Conservation (phyloP, 2,888 invertebrate species). For the Drosophila fungiperda region DNA sequence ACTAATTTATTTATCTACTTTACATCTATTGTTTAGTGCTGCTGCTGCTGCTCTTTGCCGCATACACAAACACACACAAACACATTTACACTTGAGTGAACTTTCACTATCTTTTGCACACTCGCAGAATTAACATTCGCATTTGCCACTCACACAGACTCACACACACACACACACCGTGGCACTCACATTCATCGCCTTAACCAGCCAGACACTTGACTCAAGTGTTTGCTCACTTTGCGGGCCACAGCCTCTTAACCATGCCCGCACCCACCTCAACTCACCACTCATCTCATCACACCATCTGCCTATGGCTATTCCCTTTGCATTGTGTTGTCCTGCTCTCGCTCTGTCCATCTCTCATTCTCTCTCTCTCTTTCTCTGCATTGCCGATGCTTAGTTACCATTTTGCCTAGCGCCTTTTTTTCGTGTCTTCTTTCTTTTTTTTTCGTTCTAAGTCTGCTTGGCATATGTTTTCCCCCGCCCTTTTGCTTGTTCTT, state of each 20-base stretch:
- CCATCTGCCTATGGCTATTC: conserved; percentile 13
- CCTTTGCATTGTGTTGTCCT: conserved; percentile 4
- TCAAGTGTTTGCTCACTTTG: conserved; percentile 80
- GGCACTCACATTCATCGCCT: conserved; percentile 49
- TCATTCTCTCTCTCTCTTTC: neutral
- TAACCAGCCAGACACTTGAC: conserved; percentile 75
- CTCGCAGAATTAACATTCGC: conserved; percentile 33
- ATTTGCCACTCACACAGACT: conserved; percentile 36
- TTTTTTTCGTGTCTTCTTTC: conserved; percentile 19
- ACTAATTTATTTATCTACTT: conserved; percentile 43
- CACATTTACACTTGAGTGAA: conserved; percentile 55
- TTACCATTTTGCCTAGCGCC: conserved; percentile 53
- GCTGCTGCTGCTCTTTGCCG: conserved; percentile 6
- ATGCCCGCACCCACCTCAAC: conserved; percentile 1
- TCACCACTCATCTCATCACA: conserved; percentile 15
- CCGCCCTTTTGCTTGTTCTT: conserved; percentile 45
- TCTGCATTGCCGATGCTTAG: conserved; percentile 47
- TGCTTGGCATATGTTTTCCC: conserved; percentile 68
- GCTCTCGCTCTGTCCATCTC: neutral
- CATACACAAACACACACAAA: neutral
- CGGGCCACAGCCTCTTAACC: conserved; percentile 57
- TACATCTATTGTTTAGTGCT: conserved; percentile 46
- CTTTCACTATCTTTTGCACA: conserved; percentile 48
- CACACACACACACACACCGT: conserved; percentile 26
- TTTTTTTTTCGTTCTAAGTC: conserved; percentile 42